Conservation (phyloP, 2,113 vertebrate genomes). For the Pterophyllum scalare region DNA sequence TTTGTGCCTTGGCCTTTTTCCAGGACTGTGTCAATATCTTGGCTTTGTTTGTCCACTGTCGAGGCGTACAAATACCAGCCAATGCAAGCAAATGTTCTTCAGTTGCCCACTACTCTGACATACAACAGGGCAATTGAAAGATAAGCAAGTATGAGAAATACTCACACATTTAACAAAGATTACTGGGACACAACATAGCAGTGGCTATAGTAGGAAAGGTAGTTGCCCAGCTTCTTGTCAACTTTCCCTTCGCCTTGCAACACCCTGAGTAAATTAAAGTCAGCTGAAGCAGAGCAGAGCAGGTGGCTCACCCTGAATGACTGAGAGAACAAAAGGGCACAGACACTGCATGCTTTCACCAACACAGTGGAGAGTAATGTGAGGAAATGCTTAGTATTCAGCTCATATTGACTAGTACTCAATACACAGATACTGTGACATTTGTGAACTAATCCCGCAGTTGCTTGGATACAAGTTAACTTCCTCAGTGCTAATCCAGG, state of each 20-base stretch:
- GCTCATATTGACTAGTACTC: conserved; percentile 66
- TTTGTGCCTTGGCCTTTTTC: conserved; percentile 56
- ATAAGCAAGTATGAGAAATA: background rate
- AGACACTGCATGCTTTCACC: conserved; percentile 73
- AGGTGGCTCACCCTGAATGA: conserved; percentile 76
- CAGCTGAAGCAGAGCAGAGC: conserved; percentile 54
- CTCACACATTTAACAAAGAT: background rate
- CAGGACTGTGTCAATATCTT: conserved; percentile 64
- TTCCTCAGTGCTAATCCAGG: conserved; percentile 25
- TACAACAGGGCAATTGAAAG: conserved; percentile 13
- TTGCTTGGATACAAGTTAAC: conserved; percentile 48
- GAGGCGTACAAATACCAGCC: conserved; percentile 47
- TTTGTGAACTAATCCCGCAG: conserved; percentile 58
- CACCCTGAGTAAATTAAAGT: conserved; percentile 49
- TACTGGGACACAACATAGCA: background rate
- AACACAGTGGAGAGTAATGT: conserved; percentile 68
- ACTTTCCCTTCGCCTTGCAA: conserved; percentile 21
- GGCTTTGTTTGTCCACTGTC: conserved; percentile 63
- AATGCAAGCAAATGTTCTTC: conserved; percentile 53
- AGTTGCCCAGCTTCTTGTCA: conserved; percentile 19
- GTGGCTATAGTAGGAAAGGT: background rate
- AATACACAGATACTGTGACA: conserved; percentile 71
- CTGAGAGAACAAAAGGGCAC: conserved; percentile 69
- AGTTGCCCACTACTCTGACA: conserved; percentile 24
- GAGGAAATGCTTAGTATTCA: conserved; percentile 76